Conservation (phyloP, 2,113 vertebrate genomes). For the Edolisoma coerulescens region DNA sequence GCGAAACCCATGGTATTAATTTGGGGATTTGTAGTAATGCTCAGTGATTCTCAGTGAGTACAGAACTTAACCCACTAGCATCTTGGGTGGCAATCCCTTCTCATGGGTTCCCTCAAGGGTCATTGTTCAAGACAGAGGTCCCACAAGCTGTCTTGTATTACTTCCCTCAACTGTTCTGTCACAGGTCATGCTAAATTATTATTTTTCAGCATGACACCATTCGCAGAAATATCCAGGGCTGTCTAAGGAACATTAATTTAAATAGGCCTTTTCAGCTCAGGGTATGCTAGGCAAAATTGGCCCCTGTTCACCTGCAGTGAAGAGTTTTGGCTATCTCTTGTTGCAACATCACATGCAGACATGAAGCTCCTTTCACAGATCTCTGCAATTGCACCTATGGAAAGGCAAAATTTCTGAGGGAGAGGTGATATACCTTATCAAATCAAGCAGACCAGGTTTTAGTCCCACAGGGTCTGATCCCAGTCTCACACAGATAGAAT, state of each 20-base stretch:
- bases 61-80: background rate
- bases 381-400: background rate
- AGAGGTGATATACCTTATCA: background rate
- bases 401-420: background rate
- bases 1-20: background rate
- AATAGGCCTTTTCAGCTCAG: background rate
- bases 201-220: background rate
- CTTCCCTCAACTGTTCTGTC: background rate
- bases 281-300: background rate
- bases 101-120: background rate
- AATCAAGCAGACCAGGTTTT: background rate
- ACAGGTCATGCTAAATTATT: background rate
- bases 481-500: rapidly evolving
- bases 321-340: background rate
- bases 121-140: background rate
- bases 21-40: background rate
- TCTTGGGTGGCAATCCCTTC: background rate
- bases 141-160: background rate
- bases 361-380: background rate
- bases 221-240: background rate
- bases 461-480: background rate
- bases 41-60: background rate
- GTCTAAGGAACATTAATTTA: background rate
- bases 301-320: background rate
- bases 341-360: background rate